Base-by-base conservation (phyloP, 2,888 invertebrate species). In the Drosophila neotestacea region DNA sequence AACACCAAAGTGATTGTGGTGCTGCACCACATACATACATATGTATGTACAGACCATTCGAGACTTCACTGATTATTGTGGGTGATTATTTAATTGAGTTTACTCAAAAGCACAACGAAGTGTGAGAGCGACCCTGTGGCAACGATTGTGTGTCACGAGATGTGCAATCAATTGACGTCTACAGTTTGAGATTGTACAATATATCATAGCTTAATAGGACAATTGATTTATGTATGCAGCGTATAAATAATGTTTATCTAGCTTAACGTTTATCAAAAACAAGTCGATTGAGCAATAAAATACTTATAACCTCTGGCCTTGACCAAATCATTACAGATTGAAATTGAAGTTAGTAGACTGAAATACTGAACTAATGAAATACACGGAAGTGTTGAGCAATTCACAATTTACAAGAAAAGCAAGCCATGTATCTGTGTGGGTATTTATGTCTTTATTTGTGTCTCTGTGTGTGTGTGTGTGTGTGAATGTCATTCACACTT, bases 41-140 rank as follows among this genome's bases (percentile, higher is more conserved):
- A 22, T 22, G 22, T 22, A 2, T 28, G 22, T 22, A 36, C 30
- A 51, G 52, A 47, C 27, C 52, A 39, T 6, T 44, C 47, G 41
- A 58, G 48, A 56, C 34, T 34, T 56, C 16, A n/a, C 16, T 50
- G n/a, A n/a, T n/a, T 32, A 63, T 36, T 58, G 52, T 41, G 66
- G 66, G 54, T 70, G 85, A 79, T 88, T 85, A 88, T 86, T 86
- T 88, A 88, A 85, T 85, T 85, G 73, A 88, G 73, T 69, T 69
- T 60, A 34, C 71, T 65, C 44, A 32, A 34, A 50, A 28, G 34
- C 32, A 51, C 13, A 52, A 52, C 30, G 16, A 28, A 27, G 10
- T 42, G 50, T 22, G 41, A 50, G n/a, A 41, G 42, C 41, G 22
- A 30, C 41, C 51, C 51, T 27, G 38, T 38, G 51, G 51, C 51